phyloP scores from a whole-genome alignment of 2,888 invertebrate genomes.

The Arctia plantaginis region DNA sequence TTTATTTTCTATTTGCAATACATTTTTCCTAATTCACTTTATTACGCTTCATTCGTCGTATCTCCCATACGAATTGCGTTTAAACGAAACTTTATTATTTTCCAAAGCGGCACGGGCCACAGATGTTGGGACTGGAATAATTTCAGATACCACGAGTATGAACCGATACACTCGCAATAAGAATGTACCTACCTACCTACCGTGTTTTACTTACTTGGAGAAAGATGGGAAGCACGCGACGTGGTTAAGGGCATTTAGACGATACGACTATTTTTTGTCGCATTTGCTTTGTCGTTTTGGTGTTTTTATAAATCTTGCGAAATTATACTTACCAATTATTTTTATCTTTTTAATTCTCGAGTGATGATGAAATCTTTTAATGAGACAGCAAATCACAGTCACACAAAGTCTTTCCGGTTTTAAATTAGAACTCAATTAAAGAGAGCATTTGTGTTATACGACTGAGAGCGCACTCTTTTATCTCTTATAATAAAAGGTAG shows the following conservation, averaged over 20 bases:
- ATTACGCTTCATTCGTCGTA: conserved; percentile 81
- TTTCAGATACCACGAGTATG: conserved; percentile 72
- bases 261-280: conserved; percentile 34
- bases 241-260: conserved; percentile 45
- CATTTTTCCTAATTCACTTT: conserved; percentile 81
- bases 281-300: neutral
- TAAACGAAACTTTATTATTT: conserved; percentile 85
- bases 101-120: conserved; percentile 74
- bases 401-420: neutral
- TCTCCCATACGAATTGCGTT: conserved; percentile 84
- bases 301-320: neutral
- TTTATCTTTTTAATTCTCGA: neutral
- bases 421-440: neutral
- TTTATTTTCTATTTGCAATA: conserved; percentile 79
- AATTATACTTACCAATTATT: no score
- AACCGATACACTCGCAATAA: conserved; percentile 67
- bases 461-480: neutral
- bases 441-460: neutral
- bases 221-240: conserved; percentile 68
- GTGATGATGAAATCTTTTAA: neutral
- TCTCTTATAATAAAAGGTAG: no score
- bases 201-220: conserved; percentile 71
- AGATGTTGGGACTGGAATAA: conserved; percentile 77
- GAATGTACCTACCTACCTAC: conserved; percentile 63
- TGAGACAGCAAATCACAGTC: neutral